These are phyloP conservation scores for Globicephala melas DNA, from an alignment of 2,113 vertebrate species.

Conservation along the genomic window DNA sequence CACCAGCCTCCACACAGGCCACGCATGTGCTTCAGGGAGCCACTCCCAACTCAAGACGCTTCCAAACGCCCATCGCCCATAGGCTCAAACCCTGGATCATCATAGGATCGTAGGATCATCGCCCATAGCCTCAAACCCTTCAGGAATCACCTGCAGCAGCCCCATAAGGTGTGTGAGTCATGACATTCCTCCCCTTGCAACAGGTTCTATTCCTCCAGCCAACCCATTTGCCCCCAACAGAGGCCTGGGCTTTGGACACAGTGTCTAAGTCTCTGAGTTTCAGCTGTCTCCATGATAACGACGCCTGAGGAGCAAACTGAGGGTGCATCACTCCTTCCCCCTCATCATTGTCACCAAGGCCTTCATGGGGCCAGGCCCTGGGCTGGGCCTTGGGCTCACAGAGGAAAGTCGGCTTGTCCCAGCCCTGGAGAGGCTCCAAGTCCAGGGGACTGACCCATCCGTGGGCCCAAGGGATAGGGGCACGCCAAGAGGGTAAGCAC, in stretches of 20 bases:
- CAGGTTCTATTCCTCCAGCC: background rate
- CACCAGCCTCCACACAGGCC: too few relatives aligned
- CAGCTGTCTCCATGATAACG: background rate
- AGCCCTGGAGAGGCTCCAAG: background rate
- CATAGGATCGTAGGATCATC: too few relatives aligned
- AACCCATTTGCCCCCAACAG: background rate
- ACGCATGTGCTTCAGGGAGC: background rate
- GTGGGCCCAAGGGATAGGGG: too few relatives aligned
- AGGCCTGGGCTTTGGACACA: background rate
- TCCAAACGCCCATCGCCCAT: background rate
- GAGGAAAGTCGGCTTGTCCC: background rate
- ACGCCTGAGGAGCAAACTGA: background rate
- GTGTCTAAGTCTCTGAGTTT: background rate
- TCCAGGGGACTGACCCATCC: background rate
- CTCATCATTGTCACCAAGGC: background rate
- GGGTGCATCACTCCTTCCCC: background rate
- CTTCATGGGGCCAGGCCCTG: background rate
- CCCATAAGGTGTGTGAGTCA: fast-evolving
- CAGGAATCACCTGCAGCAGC: background rate
- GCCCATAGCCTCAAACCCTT: too few relatives aligned
- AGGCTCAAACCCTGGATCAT: too few relatives aligned
- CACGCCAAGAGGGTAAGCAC: background rate
- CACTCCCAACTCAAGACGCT: background rate
- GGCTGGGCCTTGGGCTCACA: background rate
- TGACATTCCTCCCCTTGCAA: fast-evolving